Evolutionary conservation across 2,888 invertebrate species (phyloP).

Genomic region (Opisthograptis luteolata): DNA sequence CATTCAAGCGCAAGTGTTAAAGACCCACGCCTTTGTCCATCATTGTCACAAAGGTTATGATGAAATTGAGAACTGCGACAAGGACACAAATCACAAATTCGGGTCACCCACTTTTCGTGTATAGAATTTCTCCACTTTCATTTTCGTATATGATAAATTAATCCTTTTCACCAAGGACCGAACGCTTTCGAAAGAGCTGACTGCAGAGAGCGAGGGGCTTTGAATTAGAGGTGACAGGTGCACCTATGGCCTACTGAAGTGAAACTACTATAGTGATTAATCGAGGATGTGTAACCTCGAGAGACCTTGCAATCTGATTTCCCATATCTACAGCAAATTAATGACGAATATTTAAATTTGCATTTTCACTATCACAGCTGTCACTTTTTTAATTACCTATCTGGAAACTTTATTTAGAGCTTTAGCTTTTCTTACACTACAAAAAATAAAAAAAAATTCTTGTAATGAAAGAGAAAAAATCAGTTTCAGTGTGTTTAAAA

Average conservation of each 20-base stretch:
- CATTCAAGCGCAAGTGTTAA: constrained; percentile 18
- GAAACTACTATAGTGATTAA: constrained; percentile 2
- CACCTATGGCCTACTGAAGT: neutral
- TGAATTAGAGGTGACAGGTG: neutral
- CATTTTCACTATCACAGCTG: too few relatives aligned
- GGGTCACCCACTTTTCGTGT: constrained; percentile 18
- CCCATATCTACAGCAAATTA: too few relatives aligned
- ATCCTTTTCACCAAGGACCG: constrained; percentile 13
- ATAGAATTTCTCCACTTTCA: constrained; percentile 22
- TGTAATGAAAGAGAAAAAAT: too few relatives aligned
- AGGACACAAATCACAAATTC: constrained; percentile 14
- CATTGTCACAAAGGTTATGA: constrained; percentile 5
- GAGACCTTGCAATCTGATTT: too few relatives aligned
- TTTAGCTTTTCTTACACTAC: too few relatives aligned
- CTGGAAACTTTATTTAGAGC: too few relatives aligned
- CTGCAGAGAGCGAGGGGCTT: neutral
- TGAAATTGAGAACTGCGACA: constrained; percentile 22
- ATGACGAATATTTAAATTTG: too few relatives aligned
- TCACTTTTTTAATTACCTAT: too few relatives aligned
- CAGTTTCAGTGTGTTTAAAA: too few relatives aligned
- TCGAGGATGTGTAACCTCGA: too few relatives aligned
- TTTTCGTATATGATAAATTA: constrained; percentile 19
- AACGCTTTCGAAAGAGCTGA: constrained; percentile 15
- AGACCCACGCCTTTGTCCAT: constrained; percentile 18
- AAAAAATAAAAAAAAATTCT: too few relatives aligned